Conservation (phyloP, 2,113 vertebrate genomes). For the Chaetura pelagica region DNA sequence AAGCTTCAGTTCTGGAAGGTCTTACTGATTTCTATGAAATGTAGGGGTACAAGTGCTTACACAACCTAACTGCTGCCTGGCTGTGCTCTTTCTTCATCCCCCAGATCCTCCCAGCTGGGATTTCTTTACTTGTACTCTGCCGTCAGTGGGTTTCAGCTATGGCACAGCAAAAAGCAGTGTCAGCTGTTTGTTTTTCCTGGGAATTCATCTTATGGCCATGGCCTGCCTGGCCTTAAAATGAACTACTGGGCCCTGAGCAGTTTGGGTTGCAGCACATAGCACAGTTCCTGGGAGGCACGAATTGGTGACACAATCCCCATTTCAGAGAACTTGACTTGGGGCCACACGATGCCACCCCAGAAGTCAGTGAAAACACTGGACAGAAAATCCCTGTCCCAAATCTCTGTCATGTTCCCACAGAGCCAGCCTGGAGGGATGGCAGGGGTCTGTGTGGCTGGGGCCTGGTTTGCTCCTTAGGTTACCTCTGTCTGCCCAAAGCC, state of each 20-base stretch:
- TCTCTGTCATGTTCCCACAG: rapidly evolving
- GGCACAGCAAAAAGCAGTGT: background rate
- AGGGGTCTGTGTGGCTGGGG: rapidly evolving
- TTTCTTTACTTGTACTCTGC: background rate
- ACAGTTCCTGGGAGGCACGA: conserved; percentile 5
- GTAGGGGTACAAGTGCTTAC: background rate
- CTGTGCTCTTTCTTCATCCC: background rate
- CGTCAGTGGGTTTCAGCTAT: background rate
- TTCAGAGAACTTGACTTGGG: background rate
- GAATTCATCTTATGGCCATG: background rate
- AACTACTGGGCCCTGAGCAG: background rate
- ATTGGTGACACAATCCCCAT: background rate
- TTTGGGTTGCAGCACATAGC: background rate
- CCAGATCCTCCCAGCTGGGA: background rate
- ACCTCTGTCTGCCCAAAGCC: background rate
- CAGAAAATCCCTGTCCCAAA: background rate
- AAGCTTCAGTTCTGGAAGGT: background rate
- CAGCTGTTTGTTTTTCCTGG: background rate
- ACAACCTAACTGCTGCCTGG: background rate
- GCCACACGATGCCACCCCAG: background rate
- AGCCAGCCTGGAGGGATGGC: background rate
- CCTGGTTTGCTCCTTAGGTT: rapidly evolving
- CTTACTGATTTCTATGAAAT: background rate
- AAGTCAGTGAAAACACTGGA: background rate
- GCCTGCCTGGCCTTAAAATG: background rate